phyloP scores from a whole-genome alignment of 2,888 invertebrate genomes.

The Bruchidius siliquastri region DNA sequence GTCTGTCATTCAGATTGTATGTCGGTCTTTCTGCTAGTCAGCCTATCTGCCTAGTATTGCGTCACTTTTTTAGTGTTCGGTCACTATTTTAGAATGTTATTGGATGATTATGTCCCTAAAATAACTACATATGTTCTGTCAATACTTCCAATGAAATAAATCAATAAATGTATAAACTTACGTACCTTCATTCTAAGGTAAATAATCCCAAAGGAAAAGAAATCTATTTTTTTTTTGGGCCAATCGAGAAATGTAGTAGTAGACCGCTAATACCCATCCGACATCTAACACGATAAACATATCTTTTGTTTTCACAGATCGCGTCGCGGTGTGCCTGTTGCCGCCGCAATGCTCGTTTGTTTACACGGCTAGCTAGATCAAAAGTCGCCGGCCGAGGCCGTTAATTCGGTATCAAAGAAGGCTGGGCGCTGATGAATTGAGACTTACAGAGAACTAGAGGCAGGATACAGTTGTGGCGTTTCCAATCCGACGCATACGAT shows the following conservation, averaged over 20 bases:
- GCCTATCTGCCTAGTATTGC: too few species aligned
- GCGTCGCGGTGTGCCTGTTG: neutral
- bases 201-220: too few species aligned
- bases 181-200: too few species aligned
- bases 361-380: neutral
- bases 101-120: too few species aligned
- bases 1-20: too few species aligned
- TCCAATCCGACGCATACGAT: neutral
- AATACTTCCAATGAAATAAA: too few species aligned
- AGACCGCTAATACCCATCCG: neutral
- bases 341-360: neutral
- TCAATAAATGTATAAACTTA: too few species aligned
- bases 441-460: neutral
- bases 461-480: neutral
- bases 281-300: neutral
- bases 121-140: too few species aligned
- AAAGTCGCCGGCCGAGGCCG: neutral
- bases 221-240: too few species aligned
- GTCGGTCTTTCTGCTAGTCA: too few species aligned
- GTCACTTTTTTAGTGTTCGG: too few species aligned
- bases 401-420: conserved; percentile 3
- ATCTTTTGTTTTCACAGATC: conserved; percentile 2
- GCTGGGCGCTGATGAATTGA: neutral
- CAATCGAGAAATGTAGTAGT: neutral
- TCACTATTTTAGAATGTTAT: too few species aligned